phyloP scores from a whole-genome alignment of 1,140 invertebrate species.

The Cardiocondyla obscurior region DNA sequence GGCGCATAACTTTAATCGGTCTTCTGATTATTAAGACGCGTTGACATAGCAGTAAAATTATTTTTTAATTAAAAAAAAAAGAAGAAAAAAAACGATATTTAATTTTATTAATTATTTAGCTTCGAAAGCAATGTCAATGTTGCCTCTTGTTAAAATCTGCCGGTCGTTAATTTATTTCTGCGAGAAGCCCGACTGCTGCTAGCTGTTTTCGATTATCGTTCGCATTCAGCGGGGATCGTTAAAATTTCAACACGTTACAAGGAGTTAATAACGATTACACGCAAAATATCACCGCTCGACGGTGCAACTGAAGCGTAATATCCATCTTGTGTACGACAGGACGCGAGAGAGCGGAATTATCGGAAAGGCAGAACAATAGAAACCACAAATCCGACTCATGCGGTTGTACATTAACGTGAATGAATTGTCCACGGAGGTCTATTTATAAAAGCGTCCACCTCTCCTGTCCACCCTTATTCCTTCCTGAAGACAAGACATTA shows the following conservation, averaged over 20 bases:
- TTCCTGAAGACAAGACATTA: slow-evolving; percentile 12
- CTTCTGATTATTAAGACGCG: slow-evolving; percentile 16
- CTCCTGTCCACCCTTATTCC: not conserved
- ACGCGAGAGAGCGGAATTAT: slow-evolving; percentile 14
- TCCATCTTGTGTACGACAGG: not conserved
- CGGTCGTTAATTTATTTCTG: not conserved
- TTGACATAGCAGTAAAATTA: not conserved
- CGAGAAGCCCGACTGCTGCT: not conserved
- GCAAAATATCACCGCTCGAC: not conserved
- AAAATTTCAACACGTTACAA: not conserved
- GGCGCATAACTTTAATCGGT: slow-evolving; percentile 47
- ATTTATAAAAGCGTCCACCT: slow-evolving; percentile 32
- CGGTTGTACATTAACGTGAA: slow-evolving; percentile 20
- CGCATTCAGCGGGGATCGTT: not conserved
- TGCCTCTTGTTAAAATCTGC: not conserved
- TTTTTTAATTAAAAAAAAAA: not conserved
- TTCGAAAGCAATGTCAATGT: not conserved
- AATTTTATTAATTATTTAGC: not conserved
- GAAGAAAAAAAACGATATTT: no score
- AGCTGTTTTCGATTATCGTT: not conserved
- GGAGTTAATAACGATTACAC: not conserved
- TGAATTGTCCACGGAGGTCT: slow-evolving; percentile 9
- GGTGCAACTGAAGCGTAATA: not conserved
- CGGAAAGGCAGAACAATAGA: slow-evolving; percentile 32
- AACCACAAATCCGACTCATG: slow-evolving; percentile 32